phyloP scores from a whole-genome alignment of 1,140 invertebrate species.

The Cydia fagiglandana region DNA sequence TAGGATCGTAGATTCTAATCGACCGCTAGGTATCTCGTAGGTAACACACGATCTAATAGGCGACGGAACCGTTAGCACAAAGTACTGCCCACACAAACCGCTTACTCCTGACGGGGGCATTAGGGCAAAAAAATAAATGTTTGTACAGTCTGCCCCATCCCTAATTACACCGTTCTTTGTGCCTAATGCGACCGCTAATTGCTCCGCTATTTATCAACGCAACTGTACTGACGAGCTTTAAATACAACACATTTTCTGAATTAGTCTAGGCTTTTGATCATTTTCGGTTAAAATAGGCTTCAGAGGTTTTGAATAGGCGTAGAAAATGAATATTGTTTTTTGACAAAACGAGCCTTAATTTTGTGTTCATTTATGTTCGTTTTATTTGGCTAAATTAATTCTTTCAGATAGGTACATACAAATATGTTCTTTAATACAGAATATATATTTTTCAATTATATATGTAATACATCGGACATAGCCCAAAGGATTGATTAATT shows the following conservation, averaged over 20 bases:
- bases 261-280: not conserved
- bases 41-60: not conserved
- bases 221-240: constrained; percentile 27
- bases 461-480: no score
- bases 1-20: no score
- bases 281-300: not conserved
- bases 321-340: not conserved
- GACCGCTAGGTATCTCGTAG: not conserved
- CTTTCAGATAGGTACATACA: no score
- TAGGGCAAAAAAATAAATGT: constrained; percentile 24
- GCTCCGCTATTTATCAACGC: constrained; percentile 24
- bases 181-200: constrained; percentile 29
- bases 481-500: no score
- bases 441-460: no score
- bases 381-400: no score
- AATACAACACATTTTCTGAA: constrained; percentile 26
- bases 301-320: not conserved
- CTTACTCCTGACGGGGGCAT: constrained; percentile 14
- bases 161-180: constrained; percentile 27
- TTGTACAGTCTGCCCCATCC: constrained; percentile 20
- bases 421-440: no score
- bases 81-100: constrained; percentile 4
- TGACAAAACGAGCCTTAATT: not conserved
- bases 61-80: not conserved
- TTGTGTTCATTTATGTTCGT: not conserved